A percentile compares a stretch with the other conserved stretches of the same genome.
Evolutionary conservation across 1,140 invertebrate species (phyloP).

Genomic region (Chymomyza costata): DNA sequence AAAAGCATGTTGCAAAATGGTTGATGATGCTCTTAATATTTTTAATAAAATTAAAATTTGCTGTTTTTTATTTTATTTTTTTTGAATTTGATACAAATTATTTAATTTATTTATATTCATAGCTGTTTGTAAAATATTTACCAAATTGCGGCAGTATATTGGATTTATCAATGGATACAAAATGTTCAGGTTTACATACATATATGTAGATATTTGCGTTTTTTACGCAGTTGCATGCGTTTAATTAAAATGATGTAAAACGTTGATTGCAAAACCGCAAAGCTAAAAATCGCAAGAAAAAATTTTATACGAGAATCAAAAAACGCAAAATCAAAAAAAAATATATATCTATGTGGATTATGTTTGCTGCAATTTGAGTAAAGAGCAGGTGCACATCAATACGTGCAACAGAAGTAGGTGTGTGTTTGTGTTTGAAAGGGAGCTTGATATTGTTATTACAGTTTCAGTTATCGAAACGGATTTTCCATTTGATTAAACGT

Average conservation of each 20-base stretch:
- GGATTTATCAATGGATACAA: slow-evolving; percentile 12
- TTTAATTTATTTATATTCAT: slow-evolving; percentile 54
- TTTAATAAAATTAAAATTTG: neutral
- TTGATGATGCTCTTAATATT: slow-evolving; percentile 23
- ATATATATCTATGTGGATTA: too few relatives aligned
- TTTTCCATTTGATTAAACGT: slow-evolving; percentile 74
- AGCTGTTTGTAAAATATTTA: slow-evolving; percentile 45
- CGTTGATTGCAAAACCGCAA: slow-evolving; percentile 29
- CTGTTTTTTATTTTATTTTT: slow-evolving; percentile 9
- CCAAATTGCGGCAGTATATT: slow-evolving; percentile 43
- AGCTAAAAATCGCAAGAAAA: slow-evolving; percentile 51
- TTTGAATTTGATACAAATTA: slow-evolving; percentile 28
- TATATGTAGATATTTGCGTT: too few relatives aligned
- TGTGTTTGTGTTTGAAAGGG: too few relatives aligned
- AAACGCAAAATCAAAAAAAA: slow-evolving; percentile 26
- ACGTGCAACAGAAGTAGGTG: neutral
- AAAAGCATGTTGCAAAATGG: too few relatives aligned
- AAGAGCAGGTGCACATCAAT: slow-evolving; percentile 1
- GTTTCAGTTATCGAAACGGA: slow-evolving; percentile 62
- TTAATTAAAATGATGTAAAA: slow-evolving; percentile 59
- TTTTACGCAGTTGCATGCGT: slow-evolving; percentile 23
- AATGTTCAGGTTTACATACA: too few relatives aligned
- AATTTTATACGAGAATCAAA: slow-evolving; percentile 20
- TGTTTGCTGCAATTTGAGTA: slow-evolving; percentile 32
- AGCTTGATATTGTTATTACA: slow-evolving; percentile 45